A percentile compares a stretch with the other conserved stretches of the same genome.
Conservation (phyloP, 1,140 invertebrate species). For the Habropoda laboriosa region DNA sequence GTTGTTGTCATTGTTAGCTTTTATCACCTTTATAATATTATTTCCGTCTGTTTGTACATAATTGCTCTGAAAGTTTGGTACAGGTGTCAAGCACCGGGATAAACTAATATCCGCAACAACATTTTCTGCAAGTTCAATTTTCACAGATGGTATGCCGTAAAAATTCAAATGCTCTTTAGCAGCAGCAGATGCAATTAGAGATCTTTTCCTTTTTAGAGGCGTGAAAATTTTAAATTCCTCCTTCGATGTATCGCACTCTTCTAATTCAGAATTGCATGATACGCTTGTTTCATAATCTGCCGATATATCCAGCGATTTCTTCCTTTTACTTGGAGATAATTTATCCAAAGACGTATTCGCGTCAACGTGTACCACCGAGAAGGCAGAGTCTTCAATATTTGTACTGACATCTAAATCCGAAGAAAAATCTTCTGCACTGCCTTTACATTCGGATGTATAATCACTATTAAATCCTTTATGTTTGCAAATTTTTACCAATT, state of each 20-base stretch:
- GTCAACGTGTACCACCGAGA: too few relatives aligned
- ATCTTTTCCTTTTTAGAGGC: slow-evolving; percentile 72
- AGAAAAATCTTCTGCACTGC: not conserved
- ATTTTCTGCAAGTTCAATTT: slow-evolving; percentile 26
- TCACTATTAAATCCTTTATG: not conserved
- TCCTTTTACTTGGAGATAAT: slow-evolving; percentile 69
- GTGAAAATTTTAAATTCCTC: slow-evolving; percentile 76
- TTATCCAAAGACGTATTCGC: not conserved
- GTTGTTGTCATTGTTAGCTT: too few relatives aligned
- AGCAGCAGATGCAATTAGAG: not conserved
- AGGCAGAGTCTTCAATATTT: not conserved
- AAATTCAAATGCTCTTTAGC: slow-evolving; percentile 11
- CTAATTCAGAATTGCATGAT: not conserved
- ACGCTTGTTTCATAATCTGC: not conserved
- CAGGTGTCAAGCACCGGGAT: slow-evolving; percentile 53
- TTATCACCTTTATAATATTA: too few relatives aligned
- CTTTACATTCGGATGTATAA: not conserved
- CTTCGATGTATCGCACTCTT: not conserved
- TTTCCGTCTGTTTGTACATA: not conserved
- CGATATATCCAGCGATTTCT: slow-evolving; percentile 28
- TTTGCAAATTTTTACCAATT: not conserved
- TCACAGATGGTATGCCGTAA: slow-evolving; percentile 6
- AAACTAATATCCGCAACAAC: slow-evolving; percentile 22
- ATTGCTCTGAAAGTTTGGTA: slow-evolving; percentile 37
- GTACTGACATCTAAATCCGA: not conserved